A percentile compares a stretch with the other conserved stretches of the same genome.
phyloP scores from a whole-genome alignment of 2,797 vertebrate genomes.

The Neosalanx taihuensis region DNA sequence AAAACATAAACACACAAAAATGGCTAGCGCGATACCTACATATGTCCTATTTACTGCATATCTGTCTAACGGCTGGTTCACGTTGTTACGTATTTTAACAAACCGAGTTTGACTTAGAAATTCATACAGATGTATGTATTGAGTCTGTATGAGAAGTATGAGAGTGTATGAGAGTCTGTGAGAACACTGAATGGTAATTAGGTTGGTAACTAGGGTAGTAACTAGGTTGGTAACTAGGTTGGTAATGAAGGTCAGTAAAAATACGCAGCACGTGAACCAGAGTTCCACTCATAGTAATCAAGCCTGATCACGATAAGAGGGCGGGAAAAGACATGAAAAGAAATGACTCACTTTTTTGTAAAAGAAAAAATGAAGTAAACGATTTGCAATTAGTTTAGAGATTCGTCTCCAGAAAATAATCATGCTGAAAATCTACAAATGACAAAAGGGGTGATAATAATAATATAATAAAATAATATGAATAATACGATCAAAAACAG shows the following conservation, averaged over 20 bases:
- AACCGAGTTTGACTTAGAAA: no score
- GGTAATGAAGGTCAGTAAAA: no score
- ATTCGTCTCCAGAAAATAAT: constrained; percentile 50
- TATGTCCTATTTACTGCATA: not conserved
- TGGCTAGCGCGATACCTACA: not conserved
- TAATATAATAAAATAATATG: constrained; percentile 54
- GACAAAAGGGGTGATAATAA: constrained; percentile 45
- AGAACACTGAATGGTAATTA: no score
- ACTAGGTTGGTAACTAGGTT: no score
- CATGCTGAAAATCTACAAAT: constrained; percentile 57
- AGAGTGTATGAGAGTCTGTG: no score
- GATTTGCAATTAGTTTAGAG: constrained; percentile 38
- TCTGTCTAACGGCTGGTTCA: no score
- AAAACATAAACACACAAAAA: not conserved
- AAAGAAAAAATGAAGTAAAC: not conserved
- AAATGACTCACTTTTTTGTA: constrained; percentile 32
- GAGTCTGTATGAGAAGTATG: no score
- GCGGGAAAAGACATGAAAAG: constrained; percentile 35
- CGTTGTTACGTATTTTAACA: no score
- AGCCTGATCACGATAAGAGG: constrained; percentile 53
- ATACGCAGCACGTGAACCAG: no score
- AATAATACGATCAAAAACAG: constrained; percentile 55
- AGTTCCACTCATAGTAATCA: constrained; percentile 28
- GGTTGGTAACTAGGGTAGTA: no score
- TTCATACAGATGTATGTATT: no score